Evolutionary conservation across 2,888 invertebrate species (phyloP).

Genomic region (Machimus atricapillus): DNA sequence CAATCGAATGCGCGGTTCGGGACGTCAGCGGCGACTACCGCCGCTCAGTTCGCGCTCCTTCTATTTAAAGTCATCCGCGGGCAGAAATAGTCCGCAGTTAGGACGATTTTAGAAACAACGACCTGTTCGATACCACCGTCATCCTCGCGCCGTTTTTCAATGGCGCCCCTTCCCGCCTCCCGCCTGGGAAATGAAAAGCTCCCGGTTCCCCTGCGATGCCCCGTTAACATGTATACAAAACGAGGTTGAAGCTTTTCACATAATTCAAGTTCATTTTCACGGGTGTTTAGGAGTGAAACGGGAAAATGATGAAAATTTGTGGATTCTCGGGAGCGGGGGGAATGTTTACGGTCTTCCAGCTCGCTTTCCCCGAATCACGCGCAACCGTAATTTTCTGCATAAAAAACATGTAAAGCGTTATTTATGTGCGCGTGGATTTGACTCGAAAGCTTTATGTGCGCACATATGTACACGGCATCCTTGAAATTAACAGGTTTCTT

Average conservation of each 20-base stretch:
- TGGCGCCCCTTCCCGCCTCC: neutral
- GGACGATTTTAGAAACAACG: slow-evolving; percentile 42
- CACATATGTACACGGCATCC: neutral
- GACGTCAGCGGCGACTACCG: neutral
- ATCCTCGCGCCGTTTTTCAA: neutral
- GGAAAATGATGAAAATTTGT: neutral
- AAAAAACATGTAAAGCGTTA: slow-evolving; percentile 9
- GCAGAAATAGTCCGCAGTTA: neutral
- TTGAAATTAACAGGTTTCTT: slow-evolving; percentile 26
- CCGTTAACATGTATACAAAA: neutral
- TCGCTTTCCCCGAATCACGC: neutral
- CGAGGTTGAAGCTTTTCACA: slow-evolving; percentile 2
- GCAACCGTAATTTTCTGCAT: slow-evolving; percentile 9
- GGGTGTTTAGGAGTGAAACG: neutral
- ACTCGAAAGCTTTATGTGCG: slow-evolving; percentile 2
- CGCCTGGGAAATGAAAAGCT: neutral
- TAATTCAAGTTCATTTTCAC: slow-evolving; percentile 42
- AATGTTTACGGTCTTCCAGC: slow-evolving; percentile 10
- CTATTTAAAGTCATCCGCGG: neutral
- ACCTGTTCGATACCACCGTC: slow-evolving; percentile 36
- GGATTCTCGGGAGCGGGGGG: neutral
- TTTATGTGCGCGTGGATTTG: slow-evolving; percentile 15
- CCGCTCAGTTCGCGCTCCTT: neutral
- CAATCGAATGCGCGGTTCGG: neutral
- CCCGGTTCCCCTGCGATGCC: neutral